These are phyloP conservation scores for Tichodroma muraria DNA, from an alignment of 2,113 vertebrate species.

Conservation along the genomic window DNA sequence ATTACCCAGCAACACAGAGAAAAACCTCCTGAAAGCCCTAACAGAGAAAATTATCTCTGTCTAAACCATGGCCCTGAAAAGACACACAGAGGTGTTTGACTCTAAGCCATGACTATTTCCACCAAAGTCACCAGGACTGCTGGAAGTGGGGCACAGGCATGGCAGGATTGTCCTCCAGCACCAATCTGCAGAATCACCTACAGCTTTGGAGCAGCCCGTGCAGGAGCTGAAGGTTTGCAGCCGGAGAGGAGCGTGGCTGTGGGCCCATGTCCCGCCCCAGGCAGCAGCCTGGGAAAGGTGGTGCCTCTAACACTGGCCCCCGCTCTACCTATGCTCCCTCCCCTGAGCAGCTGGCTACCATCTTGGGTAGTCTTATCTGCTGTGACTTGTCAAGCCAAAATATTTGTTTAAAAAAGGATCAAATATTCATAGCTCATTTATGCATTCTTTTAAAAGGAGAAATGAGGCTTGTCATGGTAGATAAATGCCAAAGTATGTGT, in stretches of 20 bases:
- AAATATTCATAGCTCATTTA: conserved; percentile 58
- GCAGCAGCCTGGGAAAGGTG: background rate
- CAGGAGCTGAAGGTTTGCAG: background rate
- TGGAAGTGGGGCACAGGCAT: rapidly evolving
- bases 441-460: conserved; percentile 50
- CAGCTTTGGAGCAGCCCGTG: background rate
- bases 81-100: background rate
- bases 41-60: background rate
- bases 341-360: conserved; percentile 45
- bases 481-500: conserved; percentile 9
- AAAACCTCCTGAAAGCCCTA: background rate
- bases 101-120: rapidly evolving
- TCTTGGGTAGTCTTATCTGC: conserved; percentile 49
- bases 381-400: conserved; percentile 49
- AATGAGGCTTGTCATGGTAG: conserved; percentile 27
- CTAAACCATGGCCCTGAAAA: background rate
- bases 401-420: conserved; percentile 61
- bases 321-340: background rate
- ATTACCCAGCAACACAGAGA: background rate
- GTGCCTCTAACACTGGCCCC: background rate
- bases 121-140: rapidly evolving
- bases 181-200: background rate
- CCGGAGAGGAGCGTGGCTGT: rapidly evolving
- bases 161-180: background rate
- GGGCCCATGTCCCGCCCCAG: rapidly evolving